Evolutionary conservation across 2,888 invertebrate genomes (phyloP).

Genomic region (Camptogramma bilineatum): DNA sequence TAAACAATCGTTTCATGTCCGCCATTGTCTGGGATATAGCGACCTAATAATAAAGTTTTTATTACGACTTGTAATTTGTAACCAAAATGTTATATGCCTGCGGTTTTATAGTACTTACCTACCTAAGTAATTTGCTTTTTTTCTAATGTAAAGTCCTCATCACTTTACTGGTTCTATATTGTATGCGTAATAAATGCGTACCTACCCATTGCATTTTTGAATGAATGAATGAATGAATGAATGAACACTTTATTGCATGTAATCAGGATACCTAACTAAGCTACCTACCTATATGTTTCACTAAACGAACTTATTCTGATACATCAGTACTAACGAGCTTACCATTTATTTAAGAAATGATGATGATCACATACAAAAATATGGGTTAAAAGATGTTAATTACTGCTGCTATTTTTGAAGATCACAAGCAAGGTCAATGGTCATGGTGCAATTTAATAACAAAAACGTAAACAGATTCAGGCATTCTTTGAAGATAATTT

Average conservation of each 20-base stretch:
- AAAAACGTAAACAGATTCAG: not conserved
- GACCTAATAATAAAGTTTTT: constrained; percentile 61
- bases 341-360: not conserved
- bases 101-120: too few relatives aligned
- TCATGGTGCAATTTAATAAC: not conserved
- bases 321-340: constrained; percentile 5
- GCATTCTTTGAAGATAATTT: not conserved
- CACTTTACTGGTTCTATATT: too few relatives aligned
- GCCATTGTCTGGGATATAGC: constrained; percentile 67
- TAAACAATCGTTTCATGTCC: constrained; percentile 74
- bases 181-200: too few relatives aligned
- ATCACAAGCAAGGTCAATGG: constrained; percentile 13
- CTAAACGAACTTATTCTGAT: not conserved
- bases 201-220: too few relatives aligned
- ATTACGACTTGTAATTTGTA: not conserved
- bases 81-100: not conserved
- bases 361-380: constrained; percentile 7
- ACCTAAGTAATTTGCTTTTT: not conserved
- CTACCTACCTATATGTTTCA: not conserved
- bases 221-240: too few relatives aligned
- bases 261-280: not conserved
- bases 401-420: constrained; percentile 10
- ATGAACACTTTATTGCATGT: too few relatives aligned
- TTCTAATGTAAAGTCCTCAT: too few relatives aligned
- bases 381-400: constrained; percentile 12